Evolutionary conservation across 2,797 vertebrate species (phyloP), one percentile per base, ranked within the genome.

Genomic region (Mormyrus hasselquistii): DNA sequence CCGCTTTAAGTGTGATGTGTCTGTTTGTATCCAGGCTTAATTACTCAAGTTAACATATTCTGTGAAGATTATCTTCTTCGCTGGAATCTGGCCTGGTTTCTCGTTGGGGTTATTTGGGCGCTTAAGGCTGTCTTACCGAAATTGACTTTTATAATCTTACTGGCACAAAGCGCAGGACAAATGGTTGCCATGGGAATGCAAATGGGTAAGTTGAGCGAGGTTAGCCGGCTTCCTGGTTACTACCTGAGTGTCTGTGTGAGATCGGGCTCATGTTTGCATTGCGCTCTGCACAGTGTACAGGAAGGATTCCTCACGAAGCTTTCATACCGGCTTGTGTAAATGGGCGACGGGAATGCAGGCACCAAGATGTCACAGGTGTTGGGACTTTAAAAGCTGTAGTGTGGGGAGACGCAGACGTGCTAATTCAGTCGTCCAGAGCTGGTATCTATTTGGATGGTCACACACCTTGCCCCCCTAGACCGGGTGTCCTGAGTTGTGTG

Each of bases 11-110:
- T 14, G 83, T 29, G 49, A 85, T 25, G 49, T 10, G n/a, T 85
- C 83, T 57, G 85, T 86, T 86, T 57, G 55, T 57, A 25, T 55
- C 10, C 25, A 7, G 85, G 14, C 50, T 86, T 86, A 86, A 86
- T 86, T 55, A 34, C 85, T 38, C 10, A 16, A 34, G 14, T 52
- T 34, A 86, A 55, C 49, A 25, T 57, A 55, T 57, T 22, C 47
- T 86, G 10, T 7, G 19, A 52, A 29, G 49, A 52, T 55, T 25
- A 29, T 86, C 16, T n/a, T 52, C 84, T 10, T 86, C 12, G 2
- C 85, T 57, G 85, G 25, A 41, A 86, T 52, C 50, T 38, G 6
- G 52, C 85, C 25, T 55, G 25, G 34, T 86, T 41, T 57, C 52
- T 86, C 34, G 12, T 29, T 38, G 85, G 19, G 25, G 29, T 55